Base-by-base conservation (phyloP, 2,113 vertebrate species). In the Aldabrachelys gigantea region DNA sequence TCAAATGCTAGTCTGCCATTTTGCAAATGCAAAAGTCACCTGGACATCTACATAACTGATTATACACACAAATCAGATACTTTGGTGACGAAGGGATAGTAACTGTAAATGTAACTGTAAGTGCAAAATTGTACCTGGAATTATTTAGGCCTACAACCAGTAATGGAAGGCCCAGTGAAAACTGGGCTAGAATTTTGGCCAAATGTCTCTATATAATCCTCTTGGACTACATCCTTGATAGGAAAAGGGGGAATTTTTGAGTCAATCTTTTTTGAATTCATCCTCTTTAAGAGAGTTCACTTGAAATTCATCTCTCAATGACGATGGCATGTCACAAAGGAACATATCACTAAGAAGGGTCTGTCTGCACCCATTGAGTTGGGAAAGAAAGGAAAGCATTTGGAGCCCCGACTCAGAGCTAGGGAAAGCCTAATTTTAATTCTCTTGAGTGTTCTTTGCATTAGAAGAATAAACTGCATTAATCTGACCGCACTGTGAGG, bases 381-480 rank as follows among this genome's bases (percentile, higher is more conserved):
- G 8, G 38, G 16, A 59, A 0, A 11, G 31, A 29, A 35, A 69
- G 65, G 35, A 38, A n/a, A 31, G 16, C 16, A 3, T 59, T 31
- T 31, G 13, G 38, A 19, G 54, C 81, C 16, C 53, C 10, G 7
- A 57, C 53, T 80, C 29, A 29, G 54, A 56, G n/a, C 2, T 2
- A 80, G 16, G 24, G 8, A 25, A 25, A 44, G 89, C 75, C 41
- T 53, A 41, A 38, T 75, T 53, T 69, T 1, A 0, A 9, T 52
- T 2, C 91, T 27, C 3, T 22, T 10, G 53, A 72, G 57, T 35
- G 38, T 90, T 16, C 29, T 29, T 65, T 0, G 0, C 0, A 1
- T 49, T n/a, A 35, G 27, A 29, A 82, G 50, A 44, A 13, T 12
- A 49, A 87, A 69, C 44, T 86, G 56, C 59, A 84, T 44, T 80